Evolutionary conservation across 30 jellyfish, hydroid and myxozoan species (phyloP).

Genomic region (Rhopilema esculentum): DNA sequence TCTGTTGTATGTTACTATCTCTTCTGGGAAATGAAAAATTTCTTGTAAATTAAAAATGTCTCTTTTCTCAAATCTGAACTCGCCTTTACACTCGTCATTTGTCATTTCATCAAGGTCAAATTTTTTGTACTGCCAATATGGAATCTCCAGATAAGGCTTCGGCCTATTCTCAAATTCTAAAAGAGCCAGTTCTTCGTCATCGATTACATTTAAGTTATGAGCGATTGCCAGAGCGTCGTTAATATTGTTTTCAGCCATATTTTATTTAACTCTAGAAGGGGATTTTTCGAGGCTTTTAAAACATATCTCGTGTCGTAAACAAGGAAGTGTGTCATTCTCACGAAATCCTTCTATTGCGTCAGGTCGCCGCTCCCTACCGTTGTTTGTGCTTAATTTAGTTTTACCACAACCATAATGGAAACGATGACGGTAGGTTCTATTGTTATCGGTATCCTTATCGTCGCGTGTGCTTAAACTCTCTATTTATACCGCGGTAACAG

Average conservation of each 20-base stretch:
- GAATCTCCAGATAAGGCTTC: not conserved
- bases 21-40: not conserved
- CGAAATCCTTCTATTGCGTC: not conserved
- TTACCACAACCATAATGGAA: not conserved
- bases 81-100: constrained; percentile 8
- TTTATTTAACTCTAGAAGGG: not conserved
- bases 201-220: not conserved
- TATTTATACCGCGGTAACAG: no score
- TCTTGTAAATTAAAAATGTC: not conserved
- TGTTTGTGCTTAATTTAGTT: not conserved
- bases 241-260: not conserved
- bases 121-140: constrained; percentile 6
- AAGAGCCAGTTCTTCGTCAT: constrained; percentile 4
- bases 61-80: constrained; percentile 8
- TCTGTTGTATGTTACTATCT: no score
- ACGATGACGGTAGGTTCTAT: not conserved
- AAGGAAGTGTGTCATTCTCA: not conserved
- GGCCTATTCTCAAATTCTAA: not conserved
- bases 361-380: constrained; percentile 4
- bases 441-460: constrained; percentile 11
- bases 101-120: not conserved
- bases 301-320: not conserved
- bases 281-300: not conserved
- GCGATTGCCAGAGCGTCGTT: constrained; percentile 5
- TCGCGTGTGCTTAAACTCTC: constrained; percentile 7